Evolutionary conservation across 2,797 vertebrate genomes (phyloP).

Genomic region (Furcifer pardalis): DNA sequence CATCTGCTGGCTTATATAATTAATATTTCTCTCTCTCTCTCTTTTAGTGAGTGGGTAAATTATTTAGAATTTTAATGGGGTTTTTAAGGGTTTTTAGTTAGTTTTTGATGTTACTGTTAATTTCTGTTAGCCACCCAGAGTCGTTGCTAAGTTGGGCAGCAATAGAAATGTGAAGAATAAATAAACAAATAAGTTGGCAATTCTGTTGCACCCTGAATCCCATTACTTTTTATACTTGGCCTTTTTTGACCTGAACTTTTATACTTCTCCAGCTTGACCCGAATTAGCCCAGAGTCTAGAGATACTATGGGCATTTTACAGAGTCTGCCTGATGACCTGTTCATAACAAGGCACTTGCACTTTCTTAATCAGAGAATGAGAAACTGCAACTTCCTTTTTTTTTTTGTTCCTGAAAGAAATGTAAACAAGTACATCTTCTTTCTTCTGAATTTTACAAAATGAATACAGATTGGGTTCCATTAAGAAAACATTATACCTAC

Average conservation of each 20-base stretch:
- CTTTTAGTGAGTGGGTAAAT: no score
- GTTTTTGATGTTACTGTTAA: background rate
- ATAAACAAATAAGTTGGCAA: background rate
- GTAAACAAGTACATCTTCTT: background rate
- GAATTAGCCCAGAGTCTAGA: background rate
- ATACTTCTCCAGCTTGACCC: background rate
- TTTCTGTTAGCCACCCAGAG: no score
- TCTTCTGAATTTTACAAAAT: background rate
- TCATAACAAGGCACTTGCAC: background rate
- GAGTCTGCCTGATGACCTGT: background rate
- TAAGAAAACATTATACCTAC: background rate
- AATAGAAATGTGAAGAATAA: no score
- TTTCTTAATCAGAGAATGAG: background rate
- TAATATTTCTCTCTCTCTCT: no score
- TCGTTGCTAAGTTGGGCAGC: no score
- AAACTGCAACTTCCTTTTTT: background rate
- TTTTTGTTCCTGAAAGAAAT: no score
- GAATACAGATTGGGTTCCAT: background rate
- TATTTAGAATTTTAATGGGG: no score
- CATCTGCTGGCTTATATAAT: no score
- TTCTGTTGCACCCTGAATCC: background rate
- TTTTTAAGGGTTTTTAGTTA: no score
- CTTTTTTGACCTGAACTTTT: background rate
- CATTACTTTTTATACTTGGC: no score
- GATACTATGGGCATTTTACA: background rate